Evolutionary conservation across 2,888 invertebrate species (phyloP).

Genomic region (Synergus gifuensis): DNA sequence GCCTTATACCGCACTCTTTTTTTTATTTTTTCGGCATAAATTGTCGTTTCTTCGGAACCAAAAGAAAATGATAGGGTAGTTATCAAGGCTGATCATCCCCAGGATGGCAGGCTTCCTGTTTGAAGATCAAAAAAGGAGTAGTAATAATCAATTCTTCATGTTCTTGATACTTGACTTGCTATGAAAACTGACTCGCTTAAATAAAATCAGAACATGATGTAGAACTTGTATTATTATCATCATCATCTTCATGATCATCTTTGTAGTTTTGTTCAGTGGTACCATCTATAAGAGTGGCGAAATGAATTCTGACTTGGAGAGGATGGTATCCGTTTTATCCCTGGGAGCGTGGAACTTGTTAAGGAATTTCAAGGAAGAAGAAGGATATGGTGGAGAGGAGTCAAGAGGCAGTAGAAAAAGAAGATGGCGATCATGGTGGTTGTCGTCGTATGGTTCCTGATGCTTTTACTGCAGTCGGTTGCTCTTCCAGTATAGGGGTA

Average conservation of each 20-base stretch:
- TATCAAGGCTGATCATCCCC: not conserved
- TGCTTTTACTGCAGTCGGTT: slow-evolving; percentile 73
- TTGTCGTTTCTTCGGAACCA: not conserved
- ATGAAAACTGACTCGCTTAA: no score
- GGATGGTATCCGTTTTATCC: slow-evolving; percentile 46
- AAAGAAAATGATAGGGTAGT: no score
- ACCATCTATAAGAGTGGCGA: slow-evolving; percentile 1
- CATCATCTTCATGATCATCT: no score
- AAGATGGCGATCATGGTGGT: slow-evolving; percentile 59
- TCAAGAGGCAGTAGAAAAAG: slow-evolving; percentile 45
- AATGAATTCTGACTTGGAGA: slow-evolving; percentile 12
- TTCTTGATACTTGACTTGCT: no score
- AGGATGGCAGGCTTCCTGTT: not conserved
- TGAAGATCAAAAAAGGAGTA: not conserved
- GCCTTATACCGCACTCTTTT: not conserved
- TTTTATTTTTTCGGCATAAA: not conserved
- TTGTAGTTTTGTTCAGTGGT: not conserved
- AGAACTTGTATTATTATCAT: not conserved
- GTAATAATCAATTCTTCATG: not conserved
- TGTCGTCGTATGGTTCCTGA: slow-evolving; percentile 69
- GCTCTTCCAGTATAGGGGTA: slow-evolving; percentile 44
- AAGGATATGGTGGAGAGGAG: slow-evolving; percentile 59
- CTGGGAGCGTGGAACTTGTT: slow-evolving; percentile 53
- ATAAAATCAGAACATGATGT: not conserved
- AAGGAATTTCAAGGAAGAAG: slow-evolving; percentile 51